Evolutionary conservation across 2,113 vertebrate species (phyloP), one percentile per base, ranked within the genome.

Genomic region (Bagarius yarrelli): DNA sequence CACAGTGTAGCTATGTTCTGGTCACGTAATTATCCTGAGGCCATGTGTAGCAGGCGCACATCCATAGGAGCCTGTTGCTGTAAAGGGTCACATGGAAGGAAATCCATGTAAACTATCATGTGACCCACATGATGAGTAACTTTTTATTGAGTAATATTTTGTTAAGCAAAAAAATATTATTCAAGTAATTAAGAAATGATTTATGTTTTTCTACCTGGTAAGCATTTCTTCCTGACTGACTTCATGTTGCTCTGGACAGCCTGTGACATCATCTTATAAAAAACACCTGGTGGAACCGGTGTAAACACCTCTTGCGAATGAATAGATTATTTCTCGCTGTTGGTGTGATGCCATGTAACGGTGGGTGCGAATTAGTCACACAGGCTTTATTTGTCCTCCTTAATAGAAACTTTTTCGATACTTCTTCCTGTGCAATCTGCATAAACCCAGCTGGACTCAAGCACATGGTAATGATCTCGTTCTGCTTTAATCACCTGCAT

Each of bases 131-230:
- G 50, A 19, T 34, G 70, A 8, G 79, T 83, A 61, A 70, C 44
- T 9, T 73, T 81, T 56, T 34, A 56, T 21, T n/a, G 57, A 73
- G 59, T 63, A 55, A 73, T 55, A 34, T 73, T 53, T 34, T 34
- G 27, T 19, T 55, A 30, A 55, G 27, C 21, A 34, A 19, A 55
- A 81, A 83, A 86, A 86, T 86, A 86, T 86, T 86, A 83, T 86
- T 83, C 67, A 61, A 86, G 79, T 78, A 81, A 76, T 81, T 83
- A 86, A 75, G 61, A 64, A 79, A 81, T 81, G 56, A 64, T 73
- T 81, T 30, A 76, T 83, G 53, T 23, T 81, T 40, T 55, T 83
- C 67, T 66, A 60, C 52, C 30, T 32, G 77, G 25, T 77, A 60
- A 71, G 27, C 18, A 76, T 25, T 81, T 44, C 83, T 83, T 86